Evolutionary conservation across 2,888 invertebrate species (phyloP), one percentile per base, ranked within the genome.

Genomic region (Lasius platythorax): DNA sequence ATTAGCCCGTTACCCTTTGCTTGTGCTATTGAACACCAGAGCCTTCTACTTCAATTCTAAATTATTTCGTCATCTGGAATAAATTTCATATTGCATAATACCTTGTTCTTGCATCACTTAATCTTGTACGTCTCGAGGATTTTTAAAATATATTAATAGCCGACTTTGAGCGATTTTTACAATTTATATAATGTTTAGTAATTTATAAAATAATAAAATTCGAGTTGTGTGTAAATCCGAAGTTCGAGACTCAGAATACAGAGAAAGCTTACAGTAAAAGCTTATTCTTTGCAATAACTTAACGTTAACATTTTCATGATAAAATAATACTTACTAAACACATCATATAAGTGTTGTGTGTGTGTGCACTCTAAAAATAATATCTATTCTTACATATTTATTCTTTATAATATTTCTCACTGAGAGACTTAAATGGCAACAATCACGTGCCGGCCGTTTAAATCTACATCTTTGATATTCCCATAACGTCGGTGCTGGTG

Each of bases 381-480:
- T 37, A 37, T 37, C 5, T 37, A 37, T 37, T 37, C 12, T 74
- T 74, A 58, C 12, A 43, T 30, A 43, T 50, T 75, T 63, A 64
- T 64, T 46, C n/a, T 43, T 43, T 12, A 12, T 12, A 46, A 33
- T 23, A 46, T 76, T 12, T 12, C 50, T 66, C 11, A 46, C 9
- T 30, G 63, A 43, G 18, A 37, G 12, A 40, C 40, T 30, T 4
- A 33, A 28, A n/a, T 63, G 33, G 12, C 33, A 64, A 23, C 28
- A n/a, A 43, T 40, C 30, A 5, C 18, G 28, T 72, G 28, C 12
- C 43, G 33, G 1, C 18, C 28, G 12, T 61, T 58, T 15, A 58
- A 78, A 58, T 58, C n/a, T 12, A 70, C 12, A 79, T 43, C 23
- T 78, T 58, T 6, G 23, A 8, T 53, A 56, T 33, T 9, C 3